phyloP scores from a whole-genome alignment of 35 echinoderm and acorn worm genomes.

The Anneissia japonica region DNA sequence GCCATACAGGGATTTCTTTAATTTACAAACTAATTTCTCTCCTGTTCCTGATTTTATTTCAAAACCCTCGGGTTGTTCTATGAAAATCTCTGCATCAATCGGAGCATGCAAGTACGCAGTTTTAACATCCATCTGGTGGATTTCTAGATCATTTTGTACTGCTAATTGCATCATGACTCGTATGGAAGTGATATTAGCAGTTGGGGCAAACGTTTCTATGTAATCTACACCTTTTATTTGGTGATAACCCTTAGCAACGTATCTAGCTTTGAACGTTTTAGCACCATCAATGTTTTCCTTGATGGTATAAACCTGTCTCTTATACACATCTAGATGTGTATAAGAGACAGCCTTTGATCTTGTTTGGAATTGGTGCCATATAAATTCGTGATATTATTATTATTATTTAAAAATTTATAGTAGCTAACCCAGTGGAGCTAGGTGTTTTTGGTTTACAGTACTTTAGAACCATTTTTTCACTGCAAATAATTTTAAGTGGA shows the following conservation, averaged over 20 bases:
- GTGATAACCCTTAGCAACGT: slow-evolving; percentile 22
- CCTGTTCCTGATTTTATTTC: background rate
- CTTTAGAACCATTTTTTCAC: no score
- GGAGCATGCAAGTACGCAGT: slow-evolving; percentile 37
- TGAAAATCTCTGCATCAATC: slow-evolving; percentile 33
- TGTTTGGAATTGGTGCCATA: no score
- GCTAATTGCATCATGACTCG: slow-evolving; percentile 24
- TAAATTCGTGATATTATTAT: no score
- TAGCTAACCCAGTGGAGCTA: no score
- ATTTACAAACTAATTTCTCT: slow-evolving; percentile 13
- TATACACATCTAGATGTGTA: no score
- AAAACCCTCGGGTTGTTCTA: slow-evolving; percentile 42
- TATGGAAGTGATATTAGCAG: slow-evolving; percentile 25
- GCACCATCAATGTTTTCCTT: slow-evolving; percentile 2
- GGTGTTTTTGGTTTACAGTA: no score
- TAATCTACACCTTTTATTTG: slow-evolving; percentile 30
- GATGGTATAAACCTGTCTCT: slow-evolving; percentile 24
- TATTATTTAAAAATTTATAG: no score
- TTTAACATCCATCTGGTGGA: slow-evolving; percentile 45
- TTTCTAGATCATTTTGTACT: slow-evolving; percentile 11
- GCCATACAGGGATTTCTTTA: slow-evolving; percentile 30
- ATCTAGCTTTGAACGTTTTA: slow-evolving; percentile 15
- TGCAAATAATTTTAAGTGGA: no score
- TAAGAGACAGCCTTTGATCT: no score
- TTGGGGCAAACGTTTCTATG: slow-evolving; percentile 34